These are phyloP conservation scores for Pteruthius melanotis DNA, from an alignment of 2,113 vertebrate genomes.

Conservation along the genomic window DNA sequence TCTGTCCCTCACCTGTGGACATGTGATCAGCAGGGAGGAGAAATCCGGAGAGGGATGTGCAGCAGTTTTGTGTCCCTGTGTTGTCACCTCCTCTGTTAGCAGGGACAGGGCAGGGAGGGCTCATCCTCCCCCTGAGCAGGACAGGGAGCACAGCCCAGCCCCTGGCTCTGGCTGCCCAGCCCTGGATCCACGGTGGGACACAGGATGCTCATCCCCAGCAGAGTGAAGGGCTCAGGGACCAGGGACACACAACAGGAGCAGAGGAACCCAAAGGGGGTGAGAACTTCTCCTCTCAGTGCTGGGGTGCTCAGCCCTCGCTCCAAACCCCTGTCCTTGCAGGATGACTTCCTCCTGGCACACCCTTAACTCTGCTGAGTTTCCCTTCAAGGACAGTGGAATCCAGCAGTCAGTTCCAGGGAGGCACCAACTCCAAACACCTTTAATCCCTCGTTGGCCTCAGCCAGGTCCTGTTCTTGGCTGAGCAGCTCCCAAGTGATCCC, in stretches of 20 bases:
- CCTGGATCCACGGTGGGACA: too few relatives aligned
- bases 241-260: background rate
- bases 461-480: background rate
- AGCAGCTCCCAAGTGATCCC: background rate
- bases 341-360: background rate
- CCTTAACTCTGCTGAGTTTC: background rate
- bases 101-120: background rate
- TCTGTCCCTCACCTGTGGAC: fast-evolving
- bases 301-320: fast-evolving
- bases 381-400: background rate
- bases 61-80: background rate
- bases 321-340: background rate
- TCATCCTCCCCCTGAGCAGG: background rate
- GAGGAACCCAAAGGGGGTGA: background rate
- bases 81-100: background rate
- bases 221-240: background rate
- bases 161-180: background rate
- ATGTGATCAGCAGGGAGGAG: fast-evolving
- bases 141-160: background rate
- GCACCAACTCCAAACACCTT: background rate
- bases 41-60: fast-evolving
- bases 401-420: background rate
- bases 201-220: background rate
- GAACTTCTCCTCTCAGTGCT: background rate
- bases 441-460: background rate